Evolutionary conservation across 1,140 invertebrate species (phyloP).

Genomic region (Pantala flavescens): DNA sequence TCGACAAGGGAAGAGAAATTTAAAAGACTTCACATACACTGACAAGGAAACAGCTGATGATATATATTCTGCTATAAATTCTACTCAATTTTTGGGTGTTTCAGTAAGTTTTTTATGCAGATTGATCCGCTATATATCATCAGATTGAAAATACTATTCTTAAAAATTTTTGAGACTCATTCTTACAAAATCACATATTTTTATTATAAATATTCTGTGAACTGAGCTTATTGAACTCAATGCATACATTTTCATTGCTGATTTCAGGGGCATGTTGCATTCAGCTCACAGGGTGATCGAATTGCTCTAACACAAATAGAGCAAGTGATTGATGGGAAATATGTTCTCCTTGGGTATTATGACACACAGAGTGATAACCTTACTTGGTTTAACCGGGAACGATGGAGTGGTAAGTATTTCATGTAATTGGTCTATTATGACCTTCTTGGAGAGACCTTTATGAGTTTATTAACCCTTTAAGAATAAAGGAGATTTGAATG

Average conservation of each 20-base stretch:
- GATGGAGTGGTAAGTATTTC: conserved; percentile 64
- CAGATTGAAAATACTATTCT: not conserved
- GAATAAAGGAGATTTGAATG: too few species aligned
- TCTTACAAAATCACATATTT: not conserved
- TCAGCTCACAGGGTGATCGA: conserved; percentile 94
- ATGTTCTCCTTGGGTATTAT: conserved; percentile 91
- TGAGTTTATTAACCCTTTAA: not conserved
- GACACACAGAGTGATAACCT: conserved; percentile 91
- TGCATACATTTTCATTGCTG: not conserved
- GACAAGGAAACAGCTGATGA: conserved; percentile 89
- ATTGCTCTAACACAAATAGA: conserved; percentile 98
- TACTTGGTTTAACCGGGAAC: conserved; percentile 81
- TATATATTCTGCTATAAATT: conserved; percentile 95
- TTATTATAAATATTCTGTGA: not conserved
- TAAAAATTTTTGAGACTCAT: not conserved
- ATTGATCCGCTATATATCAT: conserved; percentile 15
- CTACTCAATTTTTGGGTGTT: conserved; percentile 92
- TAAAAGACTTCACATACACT: conserved; percentile 96
- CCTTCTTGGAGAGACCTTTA: not conserved
- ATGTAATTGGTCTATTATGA: too few species aligned
- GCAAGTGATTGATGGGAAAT: conserved; percentile 90
- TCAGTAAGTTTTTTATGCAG: conserved; percentile 61
- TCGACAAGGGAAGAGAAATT: conserved; percentile 55
- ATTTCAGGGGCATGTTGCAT: conserved; percentile 78
- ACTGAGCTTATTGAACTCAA: too few species aligned